Evolutionary conservation across 2,797 vertebrate species (phyloP), one percentile per base, ranked within the genome.

Genomic region (Eospalax fontanierii): DNA sequence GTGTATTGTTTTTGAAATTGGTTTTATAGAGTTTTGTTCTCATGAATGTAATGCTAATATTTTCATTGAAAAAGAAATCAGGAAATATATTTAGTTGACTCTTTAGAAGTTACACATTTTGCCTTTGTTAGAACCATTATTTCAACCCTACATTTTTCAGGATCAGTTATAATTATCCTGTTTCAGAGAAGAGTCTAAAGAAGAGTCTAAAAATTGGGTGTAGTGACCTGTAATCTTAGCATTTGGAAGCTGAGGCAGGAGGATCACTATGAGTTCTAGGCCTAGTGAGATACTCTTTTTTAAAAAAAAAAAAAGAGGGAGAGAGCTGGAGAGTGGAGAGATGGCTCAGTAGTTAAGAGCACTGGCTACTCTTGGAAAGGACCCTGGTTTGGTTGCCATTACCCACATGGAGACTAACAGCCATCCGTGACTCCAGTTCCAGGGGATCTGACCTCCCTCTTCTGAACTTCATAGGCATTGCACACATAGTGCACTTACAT

Each of bases 101-200:
- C 65, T 80, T 57, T 40, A 24, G 73, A 80, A 57, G 22, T 63
- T 63, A 87, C 15, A 73, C 12, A 43, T 68, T 91, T 89, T 87
- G n/a, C 30, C 40, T 89, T 81, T 92, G 40, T 81, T 94, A 46
- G 18, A 73, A 73, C n/a, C 22, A 38, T 30, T 78, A 65, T 65
- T 93, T 93, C 74, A 88, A 46, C 40, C 35, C 15, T 22, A 40
- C 15, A 46, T 73, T 54, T 75, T 89, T 68, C 59, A 83, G 54
- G n/a, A 38, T 73, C 57, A 4, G 2, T 68, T 59, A 66, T 22
- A 74, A 19, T n/a, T 59, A 46, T 80, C 82, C 30, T 35, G 19
- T 84, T 80, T 84, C 66, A 85, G 43, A 61, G 73, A 68, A 71
- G 38, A 84, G 43, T 54, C 46, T 87, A 9, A 40, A 43, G 16